phyloP scores from a whole-genome alignment of 1,140 invertebrate species.

The Latrodectus geometricus region DNA sequence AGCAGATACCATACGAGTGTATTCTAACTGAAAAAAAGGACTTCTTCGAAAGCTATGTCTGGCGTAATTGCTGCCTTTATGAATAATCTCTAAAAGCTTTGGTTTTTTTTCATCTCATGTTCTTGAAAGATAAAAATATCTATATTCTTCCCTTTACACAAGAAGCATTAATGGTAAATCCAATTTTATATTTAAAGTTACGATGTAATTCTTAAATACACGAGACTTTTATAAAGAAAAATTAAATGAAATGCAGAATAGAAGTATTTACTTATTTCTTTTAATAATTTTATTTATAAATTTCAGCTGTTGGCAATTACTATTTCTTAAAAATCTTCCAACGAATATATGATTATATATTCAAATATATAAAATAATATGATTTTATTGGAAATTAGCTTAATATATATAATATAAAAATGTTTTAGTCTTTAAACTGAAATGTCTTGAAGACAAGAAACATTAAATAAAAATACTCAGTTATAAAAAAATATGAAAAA shows the following conservation, averaged over 20 bases:
- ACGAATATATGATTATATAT: too few species aligned
- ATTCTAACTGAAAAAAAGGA: not conserved
- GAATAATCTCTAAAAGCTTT: not conserved
- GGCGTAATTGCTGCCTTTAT: not conserved
- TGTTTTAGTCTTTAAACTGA: too few species aligned
- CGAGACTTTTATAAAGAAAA: not conserved
- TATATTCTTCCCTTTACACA: not conserved
- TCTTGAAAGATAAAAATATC: not conserved
- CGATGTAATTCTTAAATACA: not conserved
- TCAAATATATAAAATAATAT: too few species aligned
- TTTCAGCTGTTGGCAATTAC: too few species aligned
- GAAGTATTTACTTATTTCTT: too few species aligned
- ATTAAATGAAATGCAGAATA: not conserved
- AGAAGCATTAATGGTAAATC: not conserved
- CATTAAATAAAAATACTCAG: too few species aligned
- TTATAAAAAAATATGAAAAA: too few species aligned
- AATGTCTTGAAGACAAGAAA: too few species aligned
- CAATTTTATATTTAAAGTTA: not conserved
- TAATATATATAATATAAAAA: too few species aligned
- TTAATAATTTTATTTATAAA: too few species aligned
- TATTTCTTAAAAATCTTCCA: too few species aligned
- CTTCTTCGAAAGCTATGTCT: not conserved
- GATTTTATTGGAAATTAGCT: too few species aligned
- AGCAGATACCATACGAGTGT: not conserved
- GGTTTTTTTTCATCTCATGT: not conserved